Conservation (phyloP, 2,113 vertebrate genomes). For the Limanda limanda region DNA sequence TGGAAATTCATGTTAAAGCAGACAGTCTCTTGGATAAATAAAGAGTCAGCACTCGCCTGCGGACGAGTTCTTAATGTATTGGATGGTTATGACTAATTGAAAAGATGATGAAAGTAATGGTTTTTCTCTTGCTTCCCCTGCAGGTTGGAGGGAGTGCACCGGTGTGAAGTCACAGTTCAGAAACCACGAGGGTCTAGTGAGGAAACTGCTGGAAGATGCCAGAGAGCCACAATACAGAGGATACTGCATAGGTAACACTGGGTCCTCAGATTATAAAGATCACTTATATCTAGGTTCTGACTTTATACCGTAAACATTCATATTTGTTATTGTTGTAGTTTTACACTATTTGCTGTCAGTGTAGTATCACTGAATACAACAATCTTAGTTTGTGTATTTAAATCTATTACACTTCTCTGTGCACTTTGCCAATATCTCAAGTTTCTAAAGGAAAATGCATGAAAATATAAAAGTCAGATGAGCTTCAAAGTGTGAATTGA, state of each 20-base stretch:
- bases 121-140: conserved; percentile 24
- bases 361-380: not conserved
- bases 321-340: not conserved
- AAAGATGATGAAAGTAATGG: conserved; percentile 11
- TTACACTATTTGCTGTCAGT: not conserved
- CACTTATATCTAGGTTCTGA: not conserved
- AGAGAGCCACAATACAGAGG: conserved; percentile 74
- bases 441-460: not conserved
- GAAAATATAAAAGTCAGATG: not conserved
- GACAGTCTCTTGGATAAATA: not conserved
- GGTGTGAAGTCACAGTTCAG: conserved; percentile 75
- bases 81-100: conserved; percentile 36
- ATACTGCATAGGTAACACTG: conserved; percentile 74
- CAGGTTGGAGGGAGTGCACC: conserved; percentile 82
- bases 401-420: not conserved
- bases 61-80: conserved; percentile 40
- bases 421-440: not conserved
- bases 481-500: no score
- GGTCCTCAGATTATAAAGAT: no score
- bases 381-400: not conserved
- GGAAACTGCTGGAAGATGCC: conserved; percentile 78
- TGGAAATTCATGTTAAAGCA: not conserved
- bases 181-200: conserved; percentile 68
- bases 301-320: no score
- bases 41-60: conserved; percentile 5